Base-by-base conservation (phyloP, 2,888 invertebrate species). In the Dendrolimus pini region DNA sequence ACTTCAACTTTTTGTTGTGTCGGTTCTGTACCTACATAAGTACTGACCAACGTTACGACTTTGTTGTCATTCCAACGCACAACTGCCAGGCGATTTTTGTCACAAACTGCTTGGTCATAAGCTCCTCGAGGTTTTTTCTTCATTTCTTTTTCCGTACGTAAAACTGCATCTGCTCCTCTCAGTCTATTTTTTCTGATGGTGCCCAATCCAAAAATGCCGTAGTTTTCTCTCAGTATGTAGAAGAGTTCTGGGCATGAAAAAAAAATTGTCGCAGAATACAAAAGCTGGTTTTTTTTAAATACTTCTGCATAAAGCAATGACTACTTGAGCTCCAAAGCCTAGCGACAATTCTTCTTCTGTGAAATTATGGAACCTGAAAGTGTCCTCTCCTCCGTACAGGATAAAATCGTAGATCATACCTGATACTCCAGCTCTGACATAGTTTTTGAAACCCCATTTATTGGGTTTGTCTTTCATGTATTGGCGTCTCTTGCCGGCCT, bases 361-460 rank as follows among this genome's bases (percentile, higher is more conserved):
- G 41, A 59, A 62, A n/a, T 13, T 53, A 54, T 60, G 60, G 7
- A 12, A 53, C 12, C 58, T 55, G 18, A 62, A 62, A 18, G 57
- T 61, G 41, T 62, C 59, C 47, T 59, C 56, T 7, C 59, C 60
- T 14, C 56, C 59, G 55, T 60, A 61, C 54, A 56, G 53, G 55
- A 67, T 7, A 61, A 78, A 79, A 61, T 79, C 76, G 59, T 76
- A 81, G 47, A 77, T 71, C 18, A 80, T 68, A 2, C 77, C 79
- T 41, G 69, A 66, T n/a, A 75, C 65, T 7, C 77, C 76, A 53
- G 75, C 71, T 18, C 77, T 53, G 1, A 74, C 72, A 62, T 70
- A 74, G 52, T 73, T 70, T 66, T 80, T 79, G 52, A 74, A 74
- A 1, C 79, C 78, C 75, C 75, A 80, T 58, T 78, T 77, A 9